Conservation (phyloP, 2,113 vertebrate species). For the Tetrao urogallus region DNA sequence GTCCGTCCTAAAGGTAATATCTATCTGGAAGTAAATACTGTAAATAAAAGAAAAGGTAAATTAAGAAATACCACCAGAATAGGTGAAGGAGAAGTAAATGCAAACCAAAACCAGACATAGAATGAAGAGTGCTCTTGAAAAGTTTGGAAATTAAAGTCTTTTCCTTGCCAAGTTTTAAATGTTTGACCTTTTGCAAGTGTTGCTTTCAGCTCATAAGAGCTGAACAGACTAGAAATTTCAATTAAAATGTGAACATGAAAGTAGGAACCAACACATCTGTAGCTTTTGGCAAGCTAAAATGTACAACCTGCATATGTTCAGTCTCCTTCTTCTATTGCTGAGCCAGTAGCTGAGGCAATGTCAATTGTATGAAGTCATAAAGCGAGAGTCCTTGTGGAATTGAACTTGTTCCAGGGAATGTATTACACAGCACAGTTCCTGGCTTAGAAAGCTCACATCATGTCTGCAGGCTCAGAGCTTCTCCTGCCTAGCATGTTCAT, state of each 20-base stretch:
- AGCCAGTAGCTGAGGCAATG: conserved; percentile 11
- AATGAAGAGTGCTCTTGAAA: neutral
- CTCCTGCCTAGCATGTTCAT: neutral
- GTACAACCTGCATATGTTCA: neutral
- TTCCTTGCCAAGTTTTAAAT: neutral
- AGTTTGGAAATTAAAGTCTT: neutral
- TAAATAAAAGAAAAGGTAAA: neutral
- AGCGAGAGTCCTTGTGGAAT: neutral
- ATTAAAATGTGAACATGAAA: neutral
- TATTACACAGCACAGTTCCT: neutral
- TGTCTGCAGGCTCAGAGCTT: neutral
- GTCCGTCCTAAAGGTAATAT: neutral
- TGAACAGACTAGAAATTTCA: neutral
- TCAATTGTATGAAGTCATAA: conserved; percentile 7
- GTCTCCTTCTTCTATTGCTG: neutral
- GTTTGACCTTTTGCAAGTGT: neutral
- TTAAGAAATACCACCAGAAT: neutral
- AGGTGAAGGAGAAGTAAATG: neutral
- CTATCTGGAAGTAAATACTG: neutral
- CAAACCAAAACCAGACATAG: neutral
- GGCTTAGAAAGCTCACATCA: neutral
- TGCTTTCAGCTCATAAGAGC: neutral
- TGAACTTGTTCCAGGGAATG: neutral
- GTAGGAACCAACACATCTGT: conserved; percentile 30
- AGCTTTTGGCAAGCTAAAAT: conserved; percentile 5